A percentile compares a stretch with the other conserved stretches of the same genome.
Conservation (phyloP, 1,140 invertebrate genomes). For the Macrobrachium nipponense region DNA sequence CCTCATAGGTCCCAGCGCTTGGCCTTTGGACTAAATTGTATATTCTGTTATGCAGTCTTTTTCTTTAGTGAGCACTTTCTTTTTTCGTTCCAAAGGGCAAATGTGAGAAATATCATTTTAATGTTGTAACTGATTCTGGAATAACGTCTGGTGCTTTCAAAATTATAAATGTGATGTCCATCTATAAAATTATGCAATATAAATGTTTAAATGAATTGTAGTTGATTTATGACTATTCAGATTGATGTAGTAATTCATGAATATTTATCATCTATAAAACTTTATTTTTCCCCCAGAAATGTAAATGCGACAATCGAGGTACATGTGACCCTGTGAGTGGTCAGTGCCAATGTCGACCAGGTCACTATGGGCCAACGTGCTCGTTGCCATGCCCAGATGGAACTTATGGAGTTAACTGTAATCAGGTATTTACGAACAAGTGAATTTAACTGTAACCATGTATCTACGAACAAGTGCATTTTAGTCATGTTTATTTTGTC, state of each 20-base stretch:
- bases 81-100: too few relatives aligned
- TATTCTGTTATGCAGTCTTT: too few relatives aligned
- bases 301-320: constrained; percentile 66
- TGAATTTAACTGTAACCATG: constrained; percentile 66
- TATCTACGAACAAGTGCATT: constrained; percentile 72
- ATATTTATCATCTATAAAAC: neutral
- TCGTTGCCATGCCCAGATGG: constrained; percentile 32
- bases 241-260: neutral
- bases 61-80: too few relatives aligned
- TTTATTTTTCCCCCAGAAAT: constrained; percentile 69
- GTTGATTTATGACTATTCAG: too few relatives aligned
- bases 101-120: too few relatives aligned
- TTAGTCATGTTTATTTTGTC: neutral
- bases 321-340: constrained; percentile 69
- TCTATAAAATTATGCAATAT: too few relatives aligned
- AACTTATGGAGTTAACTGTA: constrained; percentile 32
- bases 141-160: too few relatives aligned
- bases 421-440: constrained; percentile 73
- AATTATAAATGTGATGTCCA: too few relatives aligned
- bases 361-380: constrained; percentile 55
- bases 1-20: too few relatives aligned
- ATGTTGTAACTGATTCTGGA: too few relatives aligned
- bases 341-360: constrained; percentile 66
- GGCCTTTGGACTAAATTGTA: too few relatives aligned
- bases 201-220: too few relatives aligned